Evolutionary conservation across 1,140 invertebrate species (phyloP).

Genomic region (Dendrolimus punctatus): DNA sequence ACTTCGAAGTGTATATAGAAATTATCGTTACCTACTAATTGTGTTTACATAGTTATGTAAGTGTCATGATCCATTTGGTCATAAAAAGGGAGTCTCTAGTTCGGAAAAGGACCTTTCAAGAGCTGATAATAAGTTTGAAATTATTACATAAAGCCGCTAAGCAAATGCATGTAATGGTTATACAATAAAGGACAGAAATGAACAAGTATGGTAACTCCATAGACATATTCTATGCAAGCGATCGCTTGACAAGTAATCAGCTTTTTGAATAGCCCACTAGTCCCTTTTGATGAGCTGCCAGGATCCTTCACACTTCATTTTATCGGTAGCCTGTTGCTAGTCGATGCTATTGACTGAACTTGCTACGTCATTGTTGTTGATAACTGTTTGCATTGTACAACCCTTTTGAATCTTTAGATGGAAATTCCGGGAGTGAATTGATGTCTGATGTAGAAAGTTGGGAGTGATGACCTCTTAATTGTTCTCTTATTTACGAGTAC

Average conservation of each 20-base stretch:
- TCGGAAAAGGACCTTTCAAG: no score
- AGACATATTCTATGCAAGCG: background rate
- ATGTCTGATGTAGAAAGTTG: constrained; percentile 47
- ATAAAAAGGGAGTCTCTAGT: no score
- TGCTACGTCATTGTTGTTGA: constrained; percentile 55
- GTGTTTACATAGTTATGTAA: no score
- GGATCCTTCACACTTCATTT: constrained; percentile 55
- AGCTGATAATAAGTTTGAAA: no score
- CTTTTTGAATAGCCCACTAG: constrained; percentile 37
- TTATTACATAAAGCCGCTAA: no score
- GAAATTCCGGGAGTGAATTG: constrained; percentile 55
- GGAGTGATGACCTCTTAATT: constrained; percentile 46
- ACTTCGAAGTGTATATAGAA: no score
- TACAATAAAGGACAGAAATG: constrained; percentile 17
- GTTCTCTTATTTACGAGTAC: constrained; percentile 13
- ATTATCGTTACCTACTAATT: no score
- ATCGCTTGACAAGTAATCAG: constrained; percentile 37
- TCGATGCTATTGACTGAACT: constrained; percentile 29
- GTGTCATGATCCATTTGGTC: no score
- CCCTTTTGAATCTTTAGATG: constrained; percentile 21
- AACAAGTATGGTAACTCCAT: no score
- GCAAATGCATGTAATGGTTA: constrained; percentile 10
- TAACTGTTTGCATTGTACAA: constrained; percentile 44
- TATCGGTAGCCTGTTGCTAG: constrained; percentile 36
- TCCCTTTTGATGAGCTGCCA: constrained; percentile 41